These are phyloP conservation scores for Gallinago undulata DNA, from an alignment of 2,113 vertebrate species.

Conservation along the genomic window DNA sequence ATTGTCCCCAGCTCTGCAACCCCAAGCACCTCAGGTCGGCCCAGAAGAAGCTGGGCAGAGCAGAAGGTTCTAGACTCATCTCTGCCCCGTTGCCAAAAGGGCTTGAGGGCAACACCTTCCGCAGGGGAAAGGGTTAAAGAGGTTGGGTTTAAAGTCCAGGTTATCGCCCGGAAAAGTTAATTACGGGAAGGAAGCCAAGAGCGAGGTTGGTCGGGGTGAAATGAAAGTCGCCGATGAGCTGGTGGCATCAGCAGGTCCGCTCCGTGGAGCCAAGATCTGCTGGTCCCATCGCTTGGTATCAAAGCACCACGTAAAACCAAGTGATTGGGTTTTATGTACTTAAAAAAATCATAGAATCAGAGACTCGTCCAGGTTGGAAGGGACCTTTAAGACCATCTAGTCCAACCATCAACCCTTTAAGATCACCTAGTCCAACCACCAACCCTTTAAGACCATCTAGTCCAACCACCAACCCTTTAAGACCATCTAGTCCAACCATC, in stretches of 20 bases:
- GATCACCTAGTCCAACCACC: no score
- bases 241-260: background rate
- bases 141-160: background rate
- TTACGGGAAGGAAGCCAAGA: background rate
- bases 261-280: background rate
- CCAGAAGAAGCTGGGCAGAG: background rate
- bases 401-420: no score
- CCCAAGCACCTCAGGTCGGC: background rate
- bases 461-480: no score
- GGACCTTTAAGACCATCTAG: no score
- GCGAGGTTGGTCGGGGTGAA: background rate
- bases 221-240: no score
- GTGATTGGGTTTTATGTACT: no score
- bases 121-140: background rate
- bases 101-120: background rate
- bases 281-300: no score
- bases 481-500: no score
- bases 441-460: no score
- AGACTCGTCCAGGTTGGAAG: no score
- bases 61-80: accelerated
- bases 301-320: accelerated
- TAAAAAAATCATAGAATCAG: no score
- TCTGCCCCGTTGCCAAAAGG: background rate
- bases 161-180: background rate
- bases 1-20: accelerated